These are phyloP conservation scores for Labia minor DNA, from an alignment of 2,888 invertebrate genomes.

Conservation along the genomic window DNA sequence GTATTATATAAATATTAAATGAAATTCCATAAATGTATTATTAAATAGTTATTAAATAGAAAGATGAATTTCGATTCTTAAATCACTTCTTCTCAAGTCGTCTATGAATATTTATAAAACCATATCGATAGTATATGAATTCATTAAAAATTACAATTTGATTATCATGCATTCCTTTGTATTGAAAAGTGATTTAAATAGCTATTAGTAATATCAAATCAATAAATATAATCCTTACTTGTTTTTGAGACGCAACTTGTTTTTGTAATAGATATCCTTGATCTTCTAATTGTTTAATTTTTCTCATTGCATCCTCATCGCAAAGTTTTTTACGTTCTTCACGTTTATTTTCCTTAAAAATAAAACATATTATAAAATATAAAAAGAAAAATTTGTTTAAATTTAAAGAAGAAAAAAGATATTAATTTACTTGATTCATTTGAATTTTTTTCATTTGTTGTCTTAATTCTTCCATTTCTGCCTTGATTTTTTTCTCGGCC, in stretches of 20 bases:
- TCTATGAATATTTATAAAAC: too few relatives aligned
- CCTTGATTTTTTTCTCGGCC: conserved; percentile 78
- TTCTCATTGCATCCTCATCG: conserved; percentile 87
- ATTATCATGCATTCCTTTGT: too few relatives aligned
- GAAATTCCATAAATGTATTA: too few relatives aligned
- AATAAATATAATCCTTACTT: conserved; percentile 40
- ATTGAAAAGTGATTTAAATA: too few relatives aligned
- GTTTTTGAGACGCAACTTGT: conserved; percentile 76
- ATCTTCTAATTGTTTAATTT: conserved; percentile 89
- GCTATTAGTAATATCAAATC: too few relatives aligned
- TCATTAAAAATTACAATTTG: too few relatives aligned
- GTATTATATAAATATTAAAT: too few relatives aligned
- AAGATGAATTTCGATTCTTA: too few relatives aligned
- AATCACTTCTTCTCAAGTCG: too few relatives aligned
- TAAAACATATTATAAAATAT: conserved; percentile 15
- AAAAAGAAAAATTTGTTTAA: not conserved
- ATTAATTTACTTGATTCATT: conserved; percentile 35
- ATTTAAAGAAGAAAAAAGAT: not conserved
- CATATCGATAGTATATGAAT: too few relatives aligned
- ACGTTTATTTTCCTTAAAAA: conserved; percentile 69
- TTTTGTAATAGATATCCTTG: conserved; percentile 85
- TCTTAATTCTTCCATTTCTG: conserved; percentile 80
- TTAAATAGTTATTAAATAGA: too few relatives aligned
- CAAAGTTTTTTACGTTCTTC: conserved; percentile 82
- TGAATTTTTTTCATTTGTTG: conserved; percentile 78